Percentiles rank a stretch among this genome's conserved stretches.
phyloP scores from a whole-genome alignment of 2,888 invertebrate species.

The Stenurella melanura region DNA sequence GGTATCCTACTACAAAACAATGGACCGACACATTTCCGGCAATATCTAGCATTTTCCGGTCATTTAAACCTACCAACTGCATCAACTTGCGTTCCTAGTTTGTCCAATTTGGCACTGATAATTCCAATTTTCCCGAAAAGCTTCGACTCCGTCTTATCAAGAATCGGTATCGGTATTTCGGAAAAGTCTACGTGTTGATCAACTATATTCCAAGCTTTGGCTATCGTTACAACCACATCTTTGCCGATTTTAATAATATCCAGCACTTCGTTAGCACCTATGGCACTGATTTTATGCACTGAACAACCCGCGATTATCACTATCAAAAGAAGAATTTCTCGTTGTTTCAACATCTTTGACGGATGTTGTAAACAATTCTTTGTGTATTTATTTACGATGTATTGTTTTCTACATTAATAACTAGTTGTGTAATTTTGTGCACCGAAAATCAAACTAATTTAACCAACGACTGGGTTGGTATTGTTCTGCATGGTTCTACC shows the following conservation, averaged over 20 bases:
- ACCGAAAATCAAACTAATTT: background rate
- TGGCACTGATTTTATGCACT: constrained; percentile 38
- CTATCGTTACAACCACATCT: constrained; percentile 78
- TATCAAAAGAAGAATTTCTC: constrained; percentile 30
- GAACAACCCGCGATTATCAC: constrained; percentile 40
- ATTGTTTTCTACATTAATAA: constrained; percentile 13
- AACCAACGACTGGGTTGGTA: background rate
- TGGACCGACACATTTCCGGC: background rate
- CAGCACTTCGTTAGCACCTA: constrained; percentile 74
- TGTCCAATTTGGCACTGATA: constrained; percentile 70
- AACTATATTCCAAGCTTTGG: constrained; percentile 80
- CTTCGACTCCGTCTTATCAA: constrained; percentile 78
- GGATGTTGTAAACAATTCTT: constrained; percentile 14
- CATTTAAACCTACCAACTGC: constrained; percentile 58
- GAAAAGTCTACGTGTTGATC: constrained; percentile 74
- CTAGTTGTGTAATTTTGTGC: background rate
- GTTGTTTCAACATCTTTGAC: constrained; percentile 39
- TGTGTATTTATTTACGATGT: background rate
- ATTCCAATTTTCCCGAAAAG: constrained; percentile 75
- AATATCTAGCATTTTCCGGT: background rate
- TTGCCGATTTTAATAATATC: constrained; percentile 78
- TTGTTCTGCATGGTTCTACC: background rate
- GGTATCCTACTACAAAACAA: constrained; percentile 8
- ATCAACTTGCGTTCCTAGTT: constrained; percentile 68
- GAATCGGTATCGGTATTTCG: constrained; percentile 78